Percentiles rank a stretch among this genome's conserved stretches.
phyloP scores from a whole-genome alignment of 2,797 vertebrate species.

The Gobio occitaniae region DNA sequence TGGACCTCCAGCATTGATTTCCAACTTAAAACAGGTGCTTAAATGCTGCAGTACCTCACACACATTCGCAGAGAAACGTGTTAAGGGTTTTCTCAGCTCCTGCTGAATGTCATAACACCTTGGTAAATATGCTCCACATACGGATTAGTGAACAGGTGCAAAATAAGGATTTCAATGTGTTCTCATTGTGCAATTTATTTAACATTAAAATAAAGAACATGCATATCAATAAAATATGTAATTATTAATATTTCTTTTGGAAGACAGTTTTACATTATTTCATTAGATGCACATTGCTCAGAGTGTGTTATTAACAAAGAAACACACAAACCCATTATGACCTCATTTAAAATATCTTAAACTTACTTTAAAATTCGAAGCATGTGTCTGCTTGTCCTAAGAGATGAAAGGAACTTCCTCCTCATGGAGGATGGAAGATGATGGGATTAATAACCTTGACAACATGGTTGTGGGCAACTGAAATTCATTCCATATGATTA shows the following conservation, averaged over 20 bases:
- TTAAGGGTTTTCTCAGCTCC: conserved; percentile 58
- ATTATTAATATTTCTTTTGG: neutral
- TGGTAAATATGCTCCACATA: conserved; percentile 69
- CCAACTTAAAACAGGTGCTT: conserved; percentile 75
- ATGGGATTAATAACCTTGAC: conserved; percentile 29
- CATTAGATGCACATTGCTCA: neutral
- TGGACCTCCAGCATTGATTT: conserved; percentile 70
- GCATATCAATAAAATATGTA: neutral
- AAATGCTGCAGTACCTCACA: conserved; percentile 56
- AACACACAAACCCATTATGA: conserved; percentile 6
- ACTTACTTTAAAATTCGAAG: neutral
- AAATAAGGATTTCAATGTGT: conserved; percentile 50
- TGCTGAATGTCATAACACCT: conserved; percentile 70
- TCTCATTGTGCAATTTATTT: neutral
- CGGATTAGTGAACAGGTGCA: conserved; percentile 65
- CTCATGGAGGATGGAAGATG: neutral
- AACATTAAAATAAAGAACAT: neutral
- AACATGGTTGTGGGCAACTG: conserved; percentile 23
- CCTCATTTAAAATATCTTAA: neutral
- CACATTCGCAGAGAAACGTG: conserved; percentile 67
- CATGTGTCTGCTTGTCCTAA: neutral
- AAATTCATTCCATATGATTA: conserved; percentile 29
- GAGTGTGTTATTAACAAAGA: neutral
- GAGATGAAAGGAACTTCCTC: conserved; percentile 34
- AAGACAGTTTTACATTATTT: neutral